Base-by-base conservation (phyloP, 2,113 vertebrate genomes). In the Lepidothrix coronata region DNA sequence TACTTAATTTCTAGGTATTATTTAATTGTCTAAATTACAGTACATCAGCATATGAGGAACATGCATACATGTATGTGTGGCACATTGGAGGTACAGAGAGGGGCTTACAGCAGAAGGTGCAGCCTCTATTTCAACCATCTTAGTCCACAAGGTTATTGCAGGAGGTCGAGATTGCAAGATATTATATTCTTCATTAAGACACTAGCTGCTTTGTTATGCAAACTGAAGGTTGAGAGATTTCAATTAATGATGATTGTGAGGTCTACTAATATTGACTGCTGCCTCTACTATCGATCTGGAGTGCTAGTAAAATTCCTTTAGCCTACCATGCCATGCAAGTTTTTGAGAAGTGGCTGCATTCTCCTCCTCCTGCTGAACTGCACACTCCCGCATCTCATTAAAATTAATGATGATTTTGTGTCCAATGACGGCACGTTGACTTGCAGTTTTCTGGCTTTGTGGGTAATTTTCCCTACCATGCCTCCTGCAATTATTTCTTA, bases 261-360 rank as follows among this genome's bases (percentile, higher is more conserved):
- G 91, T 97, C 96, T 81, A 39, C 82, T 93, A 85, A 82, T 95
- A 97, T 97, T 84, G 96, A 98, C 87, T 95, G 68, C 65, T 96
- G 59, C 37, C 90, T 95, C 75, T 62, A 75, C 51, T 95, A 97
- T 97, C 82, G 97, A 98, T 98, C 95, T 93, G 57, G 67, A 58
- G 4, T 77, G 35, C 95, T 97, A 96, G 96, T 95, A 96, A 97
- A 96, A 95, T 96, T 91, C 41, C 93, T 54, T 46, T 55, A 74
- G 59, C 73, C 54, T 95, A 35, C 76, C 57, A 39, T 13, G 76
- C 23, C 55, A 39, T 11, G 78, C 17, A 83, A 77, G 57, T 85
- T 78, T 96, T 73, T 89, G 67, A 96, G 94, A 93, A 85, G 31
- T 46, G 58, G 30, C 70, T 94, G 8, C 33, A 57, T 84, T 81